These are phyloP conservation scores for Rhinichthys osculus DNA, from an alignment of 2,797 vertebrate species.

Conservation along the genomic window DNA sequence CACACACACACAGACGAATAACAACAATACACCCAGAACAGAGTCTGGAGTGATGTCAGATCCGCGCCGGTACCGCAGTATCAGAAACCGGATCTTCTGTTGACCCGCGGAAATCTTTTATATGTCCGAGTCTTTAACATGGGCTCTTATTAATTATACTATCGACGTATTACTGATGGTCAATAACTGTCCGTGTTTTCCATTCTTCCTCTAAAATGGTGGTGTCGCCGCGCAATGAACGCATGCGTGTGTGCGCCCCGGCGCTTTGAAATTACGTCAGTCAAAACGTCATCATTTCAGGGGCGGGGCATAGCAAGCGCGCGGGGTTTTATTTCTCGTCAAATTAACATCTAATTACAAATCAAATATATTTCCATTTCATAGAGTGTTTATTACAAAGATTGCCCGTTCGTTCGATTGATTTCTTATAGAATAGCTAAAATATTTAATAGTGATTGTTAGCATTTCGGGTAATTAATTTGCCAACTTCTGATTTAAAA, in stretches of 20 bases:
- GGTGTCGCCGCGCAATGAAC: not conserved
- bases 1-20: not conserved
- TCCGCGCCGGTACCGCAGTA: not conserved
- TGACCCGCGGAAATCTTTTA: not conserved
- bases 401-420: too few relatives aligned
- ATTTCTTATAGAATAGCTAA: not conserved
- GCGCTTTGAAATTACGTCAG: conserved; percentile 36
- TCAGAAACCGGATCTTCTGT: not conserved
- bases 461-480: not conserved
- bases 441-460: not conserved
- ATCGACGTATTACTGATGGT: not conserved
- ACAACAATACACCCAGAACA: not conserved
- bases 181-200: not conserved
- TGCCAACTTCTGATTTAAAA: too few relatives aligned
- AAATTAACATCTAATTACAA: not conserved
- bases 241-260: not conserved
- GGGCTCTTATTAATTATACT: too few relatives aligned
- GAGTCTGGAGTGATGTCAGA: not conserved
- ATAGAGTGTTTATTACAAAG: not conserved
- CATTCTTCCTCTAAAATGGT: conserved; percentile 47
- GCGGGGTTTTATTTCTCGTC: not conserved
- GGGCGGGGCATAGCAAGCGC: not conserved
- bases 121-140: not conserved
- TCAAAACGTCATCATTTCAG: not conserved
- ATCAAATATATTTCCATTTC: not conserved